A percentile compares a stretch with the other conserved stretches of the same genome.
Conservation (phyloP, 2,888 invertebrate genomes). For the Anthophora plumipes region DNA sequence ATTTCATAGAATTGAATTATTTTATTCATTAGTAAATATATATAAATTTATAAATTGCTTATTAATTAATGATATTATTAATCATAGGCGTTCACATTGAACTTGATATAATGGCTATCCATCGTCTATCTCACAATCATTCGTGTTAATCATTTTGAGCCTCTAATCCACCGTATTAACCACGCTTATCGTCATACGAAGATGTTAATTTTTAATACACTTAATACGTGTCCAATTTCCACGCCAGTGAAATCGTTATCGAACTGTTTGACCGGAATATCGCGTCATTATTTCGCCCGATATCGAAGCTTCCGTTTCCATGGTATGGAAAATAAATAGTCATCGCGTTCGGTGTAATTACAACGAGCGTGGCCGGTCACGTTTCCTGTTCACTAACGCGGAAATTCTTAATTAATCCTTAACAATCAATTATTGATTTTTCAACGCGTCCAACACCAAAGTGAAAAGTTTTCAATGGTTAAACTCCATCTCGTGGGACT, state of each 20-base stretch:
- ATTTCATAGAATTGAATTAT: too few species aligned
- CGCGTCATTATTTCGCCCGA: slow-evolving; percentile 31
- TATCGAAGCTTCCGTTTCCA: slow-evolving; percentile 14
- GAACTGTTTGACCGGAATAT: slow-evolving; percentile 34
- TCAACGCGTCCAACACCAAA: neutral
- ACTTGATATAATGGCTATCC: too few species aligned
- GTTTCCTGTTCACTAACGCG: neutral
- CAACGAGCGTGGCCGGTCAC: neutral
- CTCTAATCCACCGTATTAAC: neutral
- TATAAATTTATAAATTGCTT: too few species aligned
- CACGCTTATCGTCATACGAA: neutral
- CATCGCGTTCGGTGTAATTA: slow-evolving; percentile 11
- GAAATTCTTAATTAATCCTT: slow-evolving; percentile 50
- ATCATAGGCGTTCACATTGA: too few species aligned
- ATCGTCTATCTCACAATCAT: neutral
- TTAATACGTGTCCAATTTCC: neutral
- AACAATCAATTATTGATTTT: slow-evolving; percentile 53
- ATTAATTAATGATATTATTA: too few species aligned
- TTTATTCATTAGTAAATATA: too few species aligned
- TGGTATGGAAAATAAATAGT: slow-evolving; percentile 18
- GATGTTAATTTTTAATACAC: neutral
- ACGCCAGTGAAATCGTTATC: slow-evolving; percentile 1
- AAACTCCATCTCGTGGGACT: too few species aligned
- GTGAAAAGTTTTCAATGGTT: slow-evolving; percentile 31
- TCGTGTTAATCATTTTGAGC: neutral